Base-by-base conservation (phyloP, 2,888 invertebrate genomes). In the Xanthorhoe spadicearia region DNA sequence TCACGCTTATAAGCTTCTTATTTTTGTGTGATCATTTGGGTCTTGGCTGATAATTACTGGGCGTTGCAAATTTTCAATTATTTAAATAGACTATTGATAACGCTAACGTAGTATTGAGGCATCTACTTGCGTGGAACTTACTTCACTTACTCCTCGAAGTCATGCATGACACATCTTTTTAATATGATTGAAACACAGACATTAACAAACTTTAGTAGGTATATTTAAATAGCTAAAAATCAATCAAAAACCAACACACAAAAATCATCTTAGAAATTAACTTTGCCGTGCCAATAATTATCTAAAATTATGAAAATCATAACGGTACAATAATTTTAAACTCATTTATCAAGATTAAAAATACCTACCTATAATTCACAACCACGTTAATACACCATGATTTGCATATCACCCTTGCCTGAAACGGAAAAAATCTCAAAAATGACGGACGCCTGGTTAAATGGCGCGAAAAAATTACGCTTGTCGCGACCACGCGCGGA, bases 381-480 rank as follows among this genome's bases (percentile, higher is more conserved):
- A 19, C 23, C 32, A 54, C 35, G 50, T 61, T 49, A 89, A 88
- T 86, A 83, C 76, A 66, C 58, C 82, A 80, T 85, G 85, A 90
- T 90, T 91, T 90, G 86, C 90, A 90, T 90, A 85, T 82, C 63
- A 80, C 71, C 73, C 75, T 74, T 74, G 75, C 77, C 81, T 35
- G 64, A 43, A 62, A 70, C 64, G 69, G 82, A 81, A 83, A 88
- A 89, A 87, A 85, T 85, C 86, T 86, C 83, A 74, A 79, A 87
- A 86, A 89, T 90, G 90, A 90, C 84, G 87, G 84, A 88, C 88
- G 82, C 80, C 82, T 73, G 84, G 82, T 88, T 89, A 90, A 92
- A 92, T 92, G 92, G 90, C 77, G 85, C 88, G 92, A 83, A 87
- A 89, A 88, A 88, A 88, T 88, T 83, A 83, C 85, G 80, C 84